These are phyloP conservation scores for Agrotis puta DNA, from an alignment of 2,888 invertebrate species.

Conservation along the genomic window DNA sequence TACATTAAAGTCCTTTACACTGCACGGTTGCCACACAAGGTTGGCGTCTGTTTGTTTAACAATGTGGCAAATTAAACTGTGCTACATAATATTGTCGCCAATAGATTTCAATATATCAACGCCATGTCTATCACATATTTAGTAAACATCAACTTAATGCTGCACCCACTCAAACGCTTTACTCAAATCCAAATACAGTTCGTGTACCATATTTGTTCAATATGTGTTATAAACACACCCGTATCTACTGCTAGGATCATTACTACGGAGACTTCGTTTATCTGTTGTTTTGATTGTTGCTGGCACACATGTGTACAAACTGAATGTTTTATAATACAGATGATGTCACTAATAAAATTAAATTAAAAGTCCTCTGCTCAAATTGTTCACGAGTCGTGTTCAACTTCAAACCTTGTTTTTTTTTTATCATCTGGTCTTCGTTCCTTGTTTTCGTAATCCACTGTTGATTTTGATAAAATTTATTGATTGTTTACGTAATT, in stretches of 20 bases:
- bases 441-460: constrained; percentile 61
- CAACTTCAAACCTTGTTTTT: constrained; percentile 75
- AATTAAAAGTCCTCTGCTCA: constrained; percentile 59
- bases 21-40: constrained; percentile 8
- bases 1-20: constrained; percentile 6
- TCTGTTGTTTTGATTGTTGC: constrained; percentile 61
- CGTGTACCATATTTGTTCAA: constrained; percentile 55
- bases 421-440: constrained; percentile 68
- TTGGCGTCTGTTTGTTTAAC: constrained; percentile 12
- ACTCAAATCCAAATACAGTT: constrained; percentile 57
- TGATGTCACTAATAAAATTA: constrained; percentile 77
- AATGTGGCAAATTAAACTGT: constrained; percentile 24
- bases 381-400: constrained; percentile 66
- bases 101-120: constrained; percentile 30
- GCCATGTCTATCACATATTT: constrained; percentile 48
- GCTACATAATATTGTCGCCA: constrained; percentile 7
- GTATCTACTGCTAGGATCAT: constrained; percentile 68
- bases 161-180: constrained; percentile 52
- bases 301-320: constrained; percentile 56
- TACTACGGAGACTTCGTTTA: constrained; percentile 59
- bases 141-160: constrained; percentile 48
- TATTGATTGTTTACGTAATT: constrained; percentile 50
- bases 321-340: constrained; percentile 66
- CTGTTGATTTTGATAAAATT: constrained; percentile 48
- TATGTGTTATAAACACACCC: constrained; percentile 67